Evolutionary conservation across 1,140 invertebrate species (phyloP).

Genomic region (Harlomillsia oculata): DNA sequence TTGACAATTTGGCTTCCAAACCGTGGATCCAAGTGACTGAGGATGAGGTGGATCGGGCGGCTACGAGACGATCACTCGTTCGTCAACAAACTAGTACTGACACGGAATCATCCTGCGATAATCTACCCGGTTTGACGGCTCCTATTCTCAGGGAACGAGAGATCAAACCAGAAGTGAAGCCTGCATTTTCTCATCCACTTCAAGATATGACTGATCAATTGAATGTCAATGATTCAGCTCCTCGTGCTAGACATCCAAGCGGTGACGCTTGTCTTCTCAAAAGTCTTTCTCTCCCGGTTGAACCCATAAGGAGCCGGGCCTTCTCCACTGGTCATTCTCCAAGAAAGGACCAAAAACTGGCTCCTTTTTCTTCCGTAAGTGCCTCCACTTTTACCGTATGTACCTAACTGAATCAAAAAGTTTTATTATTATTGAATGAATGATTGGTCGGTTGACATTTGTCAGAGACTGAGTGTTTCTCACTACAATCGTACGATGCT

Average conservation of each 20-base stretch:
- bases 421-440: background rate
- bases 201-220: conserved; percentile 8
- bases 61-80: background rate
- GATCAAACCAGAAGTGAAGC: background rate
- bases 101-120: background rate
- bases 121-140: background rate
- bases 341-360: background rate
- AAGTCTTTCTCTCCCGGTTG: conserved; percentile 36
- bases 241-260: conserved; percentile 30
- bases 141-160: background rate
- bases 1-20: background rate
- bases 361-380: background rate
- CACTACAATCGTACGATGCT: conserved; percentile 85
- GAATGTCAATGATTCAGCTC: background rate
- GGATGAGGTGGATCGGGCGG: background rate
- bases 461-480: conserved; percentile 41
- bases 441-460: background rate
- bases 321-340: conserved; percentile 41
- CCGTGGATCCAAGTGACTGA: background rate
- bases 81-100: background rate
- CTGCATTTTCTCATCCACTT: conserved; percentile 13
- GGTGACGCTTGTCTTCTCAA: conserved; percentile 34
- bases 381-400: background rate
- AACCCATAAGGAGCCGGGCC: conserved; percentile 44
- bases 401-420: conserved; percentile 2